Percentiles rank a stretch among this genome's conserved stretches.
These are phyloP conservation scores for Synanthedon andrenaeformis DNA, from an alignment of 2,888 invertebrate genomes.

Conservation along the genomic window DNA sequence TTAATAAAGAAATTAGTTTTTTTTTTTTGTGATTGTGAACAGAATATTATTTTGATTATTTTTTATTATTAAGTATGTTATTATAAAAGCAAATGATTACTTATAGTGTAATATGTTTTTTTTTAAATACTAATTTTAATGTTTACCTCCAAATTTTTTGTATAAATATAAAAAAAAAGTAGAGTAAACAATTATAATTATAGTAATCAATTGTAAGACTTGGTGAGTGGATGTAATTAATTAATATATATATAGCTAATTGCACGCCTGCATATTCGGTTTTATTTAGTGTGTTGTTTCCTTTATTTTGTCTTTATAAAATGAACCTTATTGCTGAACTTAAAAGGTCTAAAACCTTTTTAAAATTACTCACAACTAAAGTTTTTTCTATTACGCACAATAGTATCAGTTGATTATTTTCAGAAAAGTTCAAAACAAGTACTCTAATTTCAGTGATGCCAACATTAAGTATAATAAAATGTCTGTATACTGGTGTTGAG, in stretches of 20 bases:
- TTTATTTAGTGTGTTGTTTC: no score
- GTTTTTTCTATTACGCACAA: no score
- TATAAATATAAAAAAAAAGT: slow-evolving; percentile 18
- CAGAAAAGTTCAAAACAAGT: no score
- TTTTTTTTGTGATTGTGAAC: slow-evolving; percentile 44
- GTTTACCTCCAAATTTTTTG: slow-evolving; percentile 37
- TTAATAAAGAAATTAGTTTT: slow-evolving; percentile 45
- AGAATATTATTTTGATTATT: slow-evolving; percentile 56
- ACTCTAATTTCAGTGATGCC: no score
- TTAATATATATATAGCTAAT: slow-evolving; percentile 15
- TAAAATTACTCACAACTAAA: no score
- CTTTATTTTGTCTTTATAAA: no score
- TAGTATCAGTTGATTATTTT: no score
- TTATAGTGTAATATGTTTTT: slow-evolving; percentile 53
- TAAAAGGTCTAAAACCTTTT: no score
- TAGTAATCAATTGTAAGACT: slow-evolving; percentile 30
- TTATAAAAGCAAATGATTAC: slow-evolving; percentile 55
- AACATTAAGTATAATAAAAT: no score
- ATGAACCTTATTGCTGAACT: no score
- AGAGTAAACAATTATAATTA: slow-evolving; percentile 30
- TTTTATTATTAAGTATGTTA: slow-evolving; percentile 45
- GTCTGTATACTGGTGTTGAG: no score
- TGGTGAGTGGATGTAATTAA: slow-evolving; percentile 15
- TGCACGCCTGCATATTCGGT: slow-evolving; percentile 25
- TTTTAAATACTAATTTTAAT: slow-evolving; percentile 41